Evolutionary conservation across 1,140 invertebrate species (phyloP), one percentile per base, ranked within the genome.

Genomic region (Zaprionus kolodkinae): DNA sequence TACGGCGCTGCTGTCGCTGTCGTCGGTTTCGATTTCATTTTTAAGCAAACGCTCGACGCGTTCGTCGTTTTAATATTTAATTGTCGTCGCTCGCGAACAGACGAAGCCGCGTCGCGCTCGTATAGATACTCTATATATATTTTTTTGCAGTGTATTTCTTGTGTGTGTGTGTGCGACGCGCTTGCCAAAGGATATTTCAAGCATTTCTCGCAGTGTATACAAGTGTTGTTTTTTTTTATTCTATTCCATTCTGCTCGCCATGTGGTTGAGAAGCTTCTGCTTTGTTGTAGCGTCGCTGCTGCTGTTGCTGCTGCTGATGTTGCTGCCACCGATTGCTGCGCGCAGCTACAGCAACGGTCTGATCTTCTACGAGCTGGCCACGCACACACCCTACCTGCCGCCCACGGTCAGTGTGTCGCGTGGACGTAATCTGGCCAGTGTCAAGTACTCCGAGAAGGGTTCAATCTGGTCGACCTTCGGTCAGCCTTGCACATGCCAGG

Each of bases 401-500:
- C 91, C 91, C 15, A 92, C 89, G 6, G 84, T 92, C 63, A 90
- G 91, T 15, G 90, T 91, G 54, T 90, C 90, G 13, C 78, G 90
- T 1, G 90, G 90, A 6, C 78, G 90, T 0, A 88, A 81, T 10
- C 52, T 92, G 69, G 83, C 90, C 54, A 91, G 79, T 17, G 79
- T 82, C 25, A 85, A 91, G 70, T 88, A 89, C 60, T 90, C 90
- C 33, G 78, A 78, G 21, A 90, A 90, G 72, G 90, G 86, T 13
- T 91, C 90, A 12, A 91, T 91, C 13, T 91, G 89, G 85, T 91
- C 89, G 1, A 91, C 90, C 9, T 91, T 92, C n/a, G 91, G 91
- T 0, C 85, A 92, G 72, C 91, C 91, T 15, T 92, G 91, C 50
- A 77, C 79, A 10, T 92, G 91, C 63, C 50, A 27, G 15, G 86